Evolutionary conservation across 2,797 vertebrate species (phyloP), one percentile per base, ranked within the genome.

Genomic region (Schizopygopsis pylzovi): DNA sequence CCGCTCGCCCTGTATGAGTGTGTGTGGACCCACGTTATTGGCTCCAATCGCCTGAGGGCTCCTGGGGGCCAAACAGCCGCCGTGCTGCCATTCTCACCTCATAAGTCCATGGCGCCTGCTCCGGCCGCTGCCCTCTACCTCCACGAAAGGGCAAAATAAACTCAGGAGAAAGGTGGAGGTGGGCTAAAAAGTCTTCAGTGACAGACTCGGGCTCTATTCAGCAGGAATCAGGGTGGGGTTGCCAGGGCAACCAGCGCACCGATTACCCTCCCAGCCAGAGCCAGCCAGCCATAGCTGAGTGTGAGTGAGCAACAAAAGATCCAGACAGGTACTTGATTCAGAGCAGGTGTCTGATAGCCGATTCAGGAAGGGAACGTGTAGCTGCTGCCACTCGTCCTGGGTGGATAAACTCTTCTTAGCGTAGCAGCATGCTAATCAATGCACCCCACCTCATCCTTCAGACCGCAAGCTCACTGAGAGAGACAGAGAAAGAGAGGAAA

Each of bases 21-120:
- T 72, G 80, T 39, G 68, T 56, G 83, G 92, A 91, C 91, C 92
- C 92, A 94, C 92, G 95, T 95, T 94, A 97, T 95, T 96, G 96
- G 92, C 96, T 96, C 95, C 93, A 93, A 92, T 92, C 87, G 78
- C 65, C 73, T 72, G 89, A 88, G 81, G 87, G 93, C 91, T 73
- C 90, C 91, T 90, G 88, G 89, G 91, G 89, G 91, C 90, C 88
- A 80, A 95, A 94, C 92, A 94, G 93, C 96, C 95, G 95, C 95
- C 95, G 96, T 93, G 94, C 96, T 95, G 97, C 97, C 98, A 98
- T 98, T 87, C 87, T 96, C 93, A 92, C 93, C 86, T 95, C 94
- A 94, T 93, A 91, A 95, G 94, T 95, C 96, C 96, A 97, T 65
- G 28, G 78, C 83, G 79, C 92, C 87, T 85, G 89, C 84, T 49